Conservation (phyloP, 2,888 invertebrate genomes). For the Uropetala carovei region DNA sequence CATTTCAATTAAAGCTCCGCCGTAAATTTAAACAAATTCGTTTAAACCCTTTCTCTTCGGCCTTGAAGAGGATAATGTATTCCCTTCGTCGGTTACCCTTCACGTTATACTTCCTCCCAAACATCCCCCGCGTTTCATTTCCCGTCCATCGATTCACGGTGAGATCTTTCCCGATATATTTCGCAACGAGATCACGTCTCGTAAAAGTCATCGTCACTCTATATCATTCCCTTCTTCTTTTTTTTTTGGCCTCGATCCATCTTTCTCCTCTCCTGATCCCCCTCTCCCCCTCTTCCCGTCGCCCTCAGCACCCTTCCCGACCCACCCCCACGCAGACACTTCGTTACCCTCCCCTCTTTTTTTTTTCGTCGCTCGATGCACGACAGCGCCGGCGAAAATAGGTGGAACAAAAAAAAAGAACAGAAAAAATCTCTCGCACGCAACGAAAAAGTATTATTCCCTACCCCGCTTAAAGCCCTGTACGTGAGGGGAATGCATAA, state of each 20-base stretch:
- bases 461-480: background rate
- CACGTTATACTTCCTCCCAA: no score
- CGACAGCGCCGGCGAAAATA: conserved; percentile 16
- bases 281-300: background rate
- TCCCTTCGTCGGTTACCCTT: no score
- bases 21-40: no score
- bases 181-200: background rate
- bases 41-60: no score
- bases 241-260: background rate
- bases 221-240: conserved; percentile 11
- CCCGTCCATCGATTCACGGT: background rate
- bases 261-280: background rate
- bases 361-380: background rate
- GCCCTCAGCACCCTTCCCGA: background rate
- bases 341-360: no score
- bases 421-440: background rate
- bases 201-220: conserved; percentile 26
- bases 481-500: conserved; percentile 38
- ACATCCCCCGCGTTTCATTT: no score
- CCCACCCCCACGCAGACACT: background rate
- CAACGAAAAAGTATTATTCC: background rate
- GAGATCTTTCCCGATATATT: conserved; percentile 12
- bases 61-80: no score
- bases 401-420: background rate
- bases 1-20: no score